phyloP scores from a whole-genome alignment of 1,140 invertebrate genomes.

The Alviniconcha marisindica region DNA sequence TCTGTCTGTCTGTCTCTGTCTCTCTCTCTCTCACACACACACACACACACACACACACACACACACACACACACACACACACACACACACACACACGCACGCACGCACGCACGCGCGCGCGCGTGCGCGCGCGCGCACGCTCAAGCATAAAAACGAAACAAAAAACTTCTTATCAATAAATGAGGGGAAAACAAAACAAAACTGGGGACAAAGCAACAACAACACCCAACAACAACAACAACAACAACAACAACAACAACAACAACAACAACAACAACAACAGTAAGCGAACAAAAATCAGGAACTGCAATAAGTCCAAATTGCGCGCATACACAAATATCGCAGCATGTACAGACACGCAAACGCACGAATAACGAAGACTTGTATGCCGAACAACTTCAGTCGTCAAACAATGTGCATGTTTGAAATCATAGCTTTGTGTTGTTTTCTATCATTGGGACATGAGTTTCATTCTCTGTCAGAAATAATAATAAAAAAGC shows the following conservation, averaged over 20 bases:
- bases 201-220: no score
- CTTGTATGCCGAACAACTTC: conserved; percentile 23
- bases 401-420: conserved; percentile 16
- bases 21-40: conserved; percentile 7
- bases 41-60: conserved; percentile 14
- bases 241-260: neutral
- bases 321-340: no score
- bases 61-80: neutral
- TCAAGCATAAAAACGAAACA: neutral
- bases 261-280: no score
- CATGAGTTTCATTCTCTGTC: neutral
- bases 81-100: conserved; percentile 6
- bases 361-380: no score
- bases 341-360: no score
- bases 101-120: conserved; percentile 3
- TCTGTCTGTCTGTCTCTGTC: no score
- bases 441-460: neutral
- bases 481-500: no score
- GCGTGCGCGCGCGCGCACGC: neutral
- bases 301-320: no score
- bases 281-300: no score
- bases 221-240: no score
- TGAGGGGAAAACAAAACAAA: no score
- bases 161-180: no score
- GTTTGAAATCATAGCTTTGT: neutral